These are phyloP conservation scores for Athripsodes cinereus DNA, from an alignment of 2,888 invertebrate genomes.

Conservation along the genomic window DNA sequence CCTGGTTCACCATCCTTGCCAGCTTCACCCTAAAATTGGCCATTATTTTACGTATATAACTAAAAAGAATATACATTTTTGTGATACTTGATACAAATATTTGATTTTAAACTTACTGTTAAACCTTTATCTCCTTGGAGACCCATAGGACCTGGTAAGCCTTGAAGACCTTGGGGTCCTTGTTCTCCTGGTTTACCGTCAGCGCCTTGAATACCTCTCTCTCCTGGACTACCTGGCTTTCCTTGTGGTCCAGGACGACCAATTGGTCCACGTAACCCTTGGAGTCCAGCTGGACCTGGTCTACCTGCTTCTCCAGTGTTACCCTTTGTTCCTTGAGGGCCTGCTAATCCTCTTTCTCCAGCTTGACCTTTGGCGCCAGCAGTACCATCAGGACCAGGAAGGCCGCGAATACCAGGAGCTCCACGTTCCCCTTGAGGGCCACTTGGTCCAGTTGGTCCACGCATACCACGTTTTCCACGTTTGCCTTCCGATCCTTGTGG, in stretches of 20 bases:
- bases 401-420: constrained; percentile 55
- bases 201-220: constrained; percentile 70
- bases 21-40: constrained; percentile 66
- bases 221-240: constrained; percentile 63
- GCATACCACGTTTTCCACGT: constrained; percentile 71
- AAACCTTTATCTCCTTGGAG: constrained; percentile 72
- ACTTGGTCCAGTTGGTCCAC: constrained; percentile 67
- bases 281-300: constrained; percentile 61
- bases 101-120: constrained; percentile 44
- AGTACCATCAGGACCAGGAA: constrained; percentile 73
- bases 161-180: constrained; percentile 73
- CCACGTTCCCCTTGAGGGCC: constrained; percentile 73
- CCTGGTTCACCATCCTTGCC: constrained; percentile 79
- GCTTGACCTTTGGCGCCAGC: constrained; percentile 53
- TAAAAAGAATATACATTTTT: no score
- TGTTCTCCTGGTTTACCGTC: constrained; percentile 83
- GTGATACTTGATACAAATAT: no score
- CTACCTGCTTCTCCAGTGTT: constrained; percentile 56
- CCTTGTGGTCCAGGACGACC: constrained; percentile 68
- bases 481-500: constrained; percentile 71
- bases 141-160: constrained; percentile 71
- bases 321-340: constrained; percentile 46
- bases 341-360: constrained; percentile 62
- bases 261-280: constrained; percentile 56
- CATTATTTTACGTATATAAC: no score